Conservation (phyloP, 2,113 vertebrate genomes). For the Corynorhinus townsendii region DNA sequence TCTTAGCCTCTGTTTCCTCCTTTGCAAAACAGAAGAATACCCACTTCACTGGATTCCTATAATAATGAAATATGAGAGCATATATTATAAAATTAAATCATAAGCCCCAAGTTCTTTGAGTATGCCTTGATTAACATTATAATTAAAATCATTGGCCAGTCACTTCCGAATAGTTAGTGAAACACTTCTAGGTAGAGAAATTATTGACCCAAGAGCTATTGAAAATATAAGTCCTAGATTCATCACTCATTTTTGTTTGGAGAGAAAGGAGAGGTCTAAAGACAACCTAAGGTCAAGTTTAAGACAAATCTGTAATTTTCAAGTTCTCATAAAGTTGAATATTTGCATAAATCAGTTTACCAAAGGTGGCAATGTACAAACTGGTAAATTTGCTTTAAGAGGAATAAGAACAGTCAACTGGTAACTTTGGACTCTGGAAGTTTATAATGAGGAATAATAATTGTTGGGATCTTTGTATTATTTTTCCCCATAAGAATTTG, state of each 20-base stretch:
- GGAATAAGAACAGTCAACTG: background rate
- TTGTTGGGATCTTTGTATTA: background rate
- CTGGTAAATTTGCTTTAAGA: background rate
- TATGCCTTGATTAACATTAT: background rate
- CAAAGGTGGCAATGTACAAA: background rate
- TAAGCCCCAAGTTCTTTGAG: background rate
- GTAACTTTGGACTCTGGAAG: background rate
- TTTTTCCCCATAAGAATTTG: background rate
- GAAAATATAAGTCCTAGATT: background rate
- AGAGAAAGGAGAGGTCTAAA: background rate
- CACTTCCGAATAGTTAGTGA: background rate
- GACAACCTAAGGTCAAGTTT: background rate
- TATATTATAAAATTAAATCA: background rate
- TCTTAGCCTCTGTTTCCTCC: background rate
- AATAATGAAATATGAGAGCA: background rate
- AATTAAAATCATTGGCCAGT: background rate
- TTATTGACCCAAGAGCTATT: background rate
- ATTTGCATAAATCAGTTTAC: background rate
- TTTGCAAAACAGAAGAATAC: background rate
- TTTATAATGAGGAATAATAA: constrained; percentile 6
- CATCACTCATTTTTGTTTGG: background rate
- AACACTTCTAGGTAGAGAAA: background rate
- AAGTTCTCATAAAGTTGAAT: background rate
- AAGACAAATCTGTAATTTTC: background rate
- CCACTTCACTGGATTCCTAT: background rate